Evolutionary conservation across 1,140 invertebrate species (phyloP).

Genomic region (Drosophila auraria): DNA sequence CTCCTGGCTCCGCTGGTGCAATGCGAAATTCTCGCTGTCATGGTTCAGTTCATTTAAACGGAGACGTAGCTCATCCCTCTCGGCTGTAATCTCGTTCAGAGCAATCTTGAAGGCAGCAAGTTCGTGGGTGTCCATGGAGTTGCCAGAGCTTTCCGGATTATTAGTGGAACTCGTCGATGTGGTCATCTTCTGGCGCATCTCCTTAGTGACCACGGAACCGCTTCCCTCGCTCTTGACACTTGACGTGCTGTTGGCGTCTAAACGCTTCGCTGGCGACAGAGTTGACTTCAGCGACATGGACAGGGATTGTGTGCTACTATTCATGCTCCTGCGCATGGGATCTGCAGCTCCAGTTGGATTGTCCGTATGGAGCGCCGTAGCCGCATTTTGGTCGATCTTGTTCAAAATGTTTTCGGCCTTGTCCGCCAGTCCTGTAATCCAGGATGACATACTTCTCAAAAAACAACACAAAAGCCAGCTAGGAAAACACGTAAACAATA

Average conservation of each 20-base stretch:
- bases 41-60: conserved; percentile 63
- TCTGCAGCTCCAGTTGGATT: conserved; percentile 24
- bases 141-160: conserved; percentile 16
- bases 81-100: conserved; percentile 67
- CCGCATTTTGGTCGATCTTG: conserved; percentile 94
- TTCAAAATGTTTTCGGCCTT: conserved; percentile 94
- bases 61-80: conserved; percentile 71
- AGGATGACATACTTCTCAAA: conserved; percentile 86
- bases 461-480: conserved; percentile 59
- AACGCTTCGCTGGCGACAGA: conserved; percentile 48
- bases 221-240: conserved; percentile 66
- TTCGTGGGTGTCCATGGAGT: conserved; percentile 60
- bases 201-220: conserved; percentile 38
- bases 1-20: conserved; percentile 58
- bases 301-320: conserved; percentile 66
- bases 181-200: conserved; percentile 48
- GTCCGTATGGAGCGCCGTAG: conserved; percentile 86
- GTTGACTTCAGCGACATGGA: conserved; percentile 43
- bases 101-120: conserved; percentile 78
- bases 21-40: conserved; percentile 51
- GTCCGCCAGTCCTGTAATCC: conserved; percentile 92
- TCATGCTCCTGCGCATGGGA: conserved; percentile 63
- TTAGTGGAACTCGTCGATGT: conserved; percentile 53
- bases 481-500: conserved; percentile 47
- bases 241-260: conserved; percentile 45